Evolutionary conservation across 2,113 vertebrate species (phyloP).

Genomic region (Maccullochella peelii): DNA sequence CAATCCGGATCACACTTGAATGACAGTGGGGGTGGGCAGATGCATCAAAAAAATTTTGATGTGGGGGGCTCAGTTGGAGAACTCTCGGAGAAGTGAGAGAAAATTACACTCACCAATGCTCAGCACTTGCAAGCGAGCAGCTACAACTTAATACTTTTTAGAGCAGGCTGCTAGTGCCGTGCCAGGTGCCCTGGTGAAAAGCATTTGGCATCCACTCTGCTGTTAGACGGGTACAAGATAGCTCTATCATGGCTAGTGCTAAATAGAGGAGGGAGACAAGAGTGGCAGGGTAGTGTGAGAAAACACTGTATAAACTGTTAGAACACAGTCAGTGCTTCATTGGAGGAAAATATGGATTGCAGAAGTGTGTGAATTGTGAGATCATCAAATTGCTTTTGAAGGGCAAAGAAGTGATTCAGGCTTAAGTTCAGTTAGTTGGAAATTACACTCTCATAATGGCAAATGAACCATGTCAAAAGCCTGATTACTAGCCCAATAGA

Average conservation of each 20-base stretch:
- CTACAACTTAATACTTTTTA: constrained; percentile 20
- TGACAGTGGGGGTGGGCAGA: constrained; percentile 31
- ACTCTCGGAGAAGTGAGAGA: constrained; percentile 4
- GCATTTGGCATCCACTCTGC: constrained; percentile 55
- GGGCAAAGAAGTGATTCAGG: constrained; percentile 20
- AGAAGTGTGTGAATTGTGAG: constrained; percentile 45
- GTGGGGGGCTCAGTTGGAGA: background rate
- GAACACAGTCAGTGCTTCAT: constrained; percentile 48
- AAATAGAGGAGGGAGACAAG: constrained; percentile 40
- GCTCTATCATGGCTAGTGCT: constrained; percentile 47
- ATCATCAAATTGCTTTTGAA: constrained; percentile 37
- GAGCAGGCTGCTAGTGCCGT: constrained; percentile 22
- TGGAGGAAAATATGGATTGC: constrained; percentile 62
- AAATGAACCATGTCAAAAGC: constrained; percentile 55
- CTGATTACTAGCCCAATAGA: constrained; percentile 18
- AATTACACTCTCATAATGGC: constrained; percentile 27
- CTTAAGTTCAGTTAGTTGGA: constrained; percentile 14
- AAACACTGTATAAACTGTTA: constrained; percentile 66
- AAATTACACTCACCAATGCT: constrained; percentile 23
- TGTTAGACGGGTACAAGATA: constrained; percentile 36
- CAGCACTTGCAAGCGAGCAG: background rate
- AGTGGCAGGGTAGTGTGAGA: constrained; percentile 47
- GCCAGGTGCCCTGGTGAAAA: constrained; percentile 43
- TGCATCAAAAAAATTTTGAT: constrained; percentile 19
- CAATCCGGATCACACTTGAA: constrained; percentile 50